A percentile compares a stretch with the other conserved stretches of the same genome.
These are phyloP conservation scores for Chelmon rostratus DNA, from an alignment of 2,797 vertebrate genomes.

Conservation along the genomic window DNA sequence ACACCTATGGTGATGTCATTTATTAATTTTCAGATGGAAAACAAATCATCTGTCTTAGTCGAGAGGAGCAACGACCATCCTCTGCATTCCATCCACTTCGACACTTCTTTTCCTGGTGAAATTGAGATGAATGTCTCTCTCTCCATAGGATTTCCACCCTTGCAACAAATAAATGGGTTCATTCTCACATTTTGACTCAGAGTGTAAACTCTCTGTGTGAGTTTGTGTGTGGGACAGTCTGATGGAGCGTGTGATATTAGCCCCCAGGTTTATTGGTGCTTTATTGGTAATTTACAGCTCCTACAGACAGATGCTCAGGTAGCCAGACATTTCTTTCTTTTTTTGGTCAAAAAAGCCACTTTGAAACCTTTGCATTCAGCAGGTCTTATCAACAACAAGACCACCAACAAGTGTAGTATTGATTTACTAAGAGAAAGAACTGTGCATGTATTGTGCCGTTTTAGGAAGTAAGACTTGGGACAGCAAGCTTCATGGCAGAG, in stretches of 20 bases:
- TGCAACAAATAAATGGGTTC: slow-evolving; percentile 5
- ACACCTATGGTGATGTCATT: neutral
- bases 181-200: neutral
- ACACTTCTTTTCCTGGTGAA: neutral
- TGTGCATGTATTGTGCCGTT: neutral
- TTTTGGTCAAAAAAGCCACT: neutral
- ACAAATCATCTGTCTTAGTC: slow-evolving; percentile 14
- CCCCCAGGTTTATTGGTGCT: neutral
- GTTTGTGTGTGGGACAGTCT: slow-evolving; percentile 4
- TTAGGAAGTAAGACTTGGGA: neutral
- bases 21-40: slow-evolving; percentile 29
- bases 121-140: slow-evolving; percentile 26
- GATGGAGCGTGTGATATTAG: neutral
- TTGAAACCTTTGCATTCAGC: neutral
- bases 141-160: neutral
- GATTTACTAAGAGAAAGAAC: neutral
- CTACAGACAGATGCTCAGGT: neutral
- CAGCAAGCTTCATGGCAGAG: neutral
- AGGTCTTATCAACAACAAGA: neutral
- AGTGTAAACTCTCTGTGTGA: neutral
- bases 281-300: slow-evolving; percentile 10
- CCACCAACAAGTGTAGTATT: neutral
- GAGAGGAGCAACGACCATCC: neutral
- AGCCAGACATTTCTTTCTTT: neutral
- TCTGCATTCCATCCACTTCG: neutral